Base-by-base conservation (phyloP, 2,888 invertebrate genomes). In the Odontocerum albicorne region DNA sequence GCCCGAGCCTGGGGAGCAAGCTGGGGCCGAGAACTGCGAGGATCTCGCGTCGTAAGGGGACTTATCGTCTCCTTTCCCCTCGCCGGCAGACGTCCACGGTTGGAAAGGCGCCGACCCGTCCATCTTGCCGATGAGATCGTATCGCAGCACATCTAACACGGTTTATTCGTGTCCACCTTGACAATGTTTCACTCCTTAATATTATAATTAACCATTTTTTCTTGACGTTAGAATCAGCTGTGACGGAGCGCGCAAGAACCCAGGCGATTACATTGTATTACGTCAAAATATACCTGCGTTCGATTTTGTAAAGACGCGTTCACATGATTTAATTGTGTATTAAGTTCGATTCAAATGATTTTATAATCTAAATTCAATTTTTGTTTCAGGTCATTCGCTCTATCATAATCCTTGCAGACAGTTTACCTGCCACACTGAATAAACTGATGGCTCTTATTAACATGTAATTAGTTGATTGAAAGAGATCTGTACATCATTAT, bases 221-320 rank as follows among this genome's bases (percentile, higher is more conserved):
- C 75, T 72, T 76, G 76, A 76, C 77, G 74, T 76, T 77, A 72
- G 76, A 77, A n/a, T 77, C 77, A 77, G 76, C 77, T 78, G 75
- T 76, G 73, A 67, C 71, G 73, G 67, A 4, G 27, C 27, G 10
- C 27, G 27, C 6, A 4, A 27, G 10, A 10, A 27, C 27, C 4
- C 4, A 10, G 27, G 10, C 27, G 27, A 27, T 27, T 27, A 27
- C 33, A 43, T 43, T 16, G 43, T 45, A 45, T 45, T 45, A 45
- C 45, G 45, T 45, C 45, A 45, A 45, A 45, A 31, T 33, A 13
- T 13, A 27, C 27, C 10, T 27, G n/a, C n/a, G n/a, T n/a, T n/a
- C n/a, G n/a, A n/a, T n/a, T n/a, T n/a, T n/a, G n/a, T n/a, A n/a
- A n/a, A n/a, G n/a, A n/a, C n/a, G n/a, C n/a, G n/a, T n/a, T n/a